Base-by-base conservation (phyloP, 2,888 invertebrate species). In the Drosophila affinis region DNA sequence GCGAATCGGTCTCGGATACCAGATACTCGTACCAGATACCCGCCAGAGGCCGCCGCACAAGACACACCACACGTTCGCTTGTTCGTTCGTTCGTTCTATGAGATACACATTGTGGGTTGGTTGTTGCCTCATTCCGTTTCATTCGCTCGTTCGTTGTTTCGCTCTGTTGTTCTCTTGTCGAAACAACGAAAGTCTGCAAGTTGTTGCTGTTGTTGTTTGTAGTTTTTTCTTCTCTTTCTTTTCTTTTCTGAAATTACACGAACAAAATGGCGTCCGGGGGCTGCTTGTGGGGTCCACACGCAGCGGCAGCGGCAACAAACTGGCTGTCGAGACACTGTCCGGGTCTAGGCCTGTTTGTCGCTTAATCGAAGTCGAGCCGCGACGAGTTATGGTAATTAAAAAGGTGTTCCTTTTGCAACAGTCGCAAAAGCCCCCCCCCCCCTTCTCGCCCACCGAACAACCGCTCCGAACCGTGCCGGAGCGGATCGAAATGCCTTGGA, bases 311-410 rank as follows among this genome's bases (percentile, higher is more conserved):
- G 54, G 21, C 60, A 58, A 21, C 70, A 67, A 65, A 59, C 64
- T 58, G 39, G n/a, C 54, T 45, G 54, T 70, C 39, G 47, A 34
- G 27, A 29, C 56, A 32, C 14, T 62, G 60, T 57, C 53, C 55
- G 55, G 45, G 39, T 46, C 57, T 70, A 61, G 72, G 65, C 49
- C 62, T 56, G 58, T 64, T 77, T 78, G 88, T 82, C 86, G 82
- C 76, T 85, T 83, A 88, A 83, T 86, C 83, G 83, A 88, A 82
- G 82, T 77, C 82, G 68, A 81, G 85, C 52, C 81, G 39, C 39
- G 84, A 88, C 88, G 76, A 89, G 88, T 89, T 89, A 90, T 89
- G 88, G 81, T 90, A 89, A 89, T 89, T 90, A 90, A 90, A 89
- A 89, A 89, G 90, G 89, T 89, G 90, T 90, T 89, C 88, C 79